Evolutionary conservation across 2,113 vertebrate genomes (phyloP).

Genomic region (Lethenteron reissneri): DNA sequence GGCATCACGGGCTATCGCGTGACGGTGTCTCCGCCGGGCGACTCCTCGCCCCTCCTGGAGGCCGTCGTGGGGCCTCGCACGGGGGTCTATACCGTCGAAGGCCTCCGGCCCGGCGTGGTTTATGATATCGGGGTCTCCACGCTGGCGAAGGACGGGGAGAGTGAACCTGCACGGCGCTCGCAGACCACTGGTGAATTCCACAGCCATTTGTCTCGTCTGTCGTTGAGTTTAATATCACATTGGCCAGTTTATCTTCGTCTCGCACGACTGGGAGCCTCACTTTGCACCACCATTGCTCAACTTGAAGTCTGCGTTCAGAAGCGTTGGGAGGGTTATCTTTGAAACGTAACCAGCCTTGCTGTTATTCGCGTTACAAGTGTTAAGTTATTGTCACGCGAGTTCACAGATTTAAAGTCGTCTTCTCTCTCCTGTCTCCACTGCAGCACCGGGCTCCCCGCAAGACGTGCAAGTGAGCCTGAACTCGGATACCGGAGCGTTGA

Average conservation of each 20-base stretch:
- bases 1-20: slow-evolving; percentile 77
- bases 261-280: no score
- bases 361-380: no score
- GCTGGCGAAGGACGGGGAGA: slow-evolving; percentile 72
- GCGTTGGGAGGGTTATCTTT: no score
- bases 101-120: slow-evolving; percentile 85
- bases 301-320: no score
- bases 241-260: no score
- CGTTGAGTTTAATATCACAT: no score
- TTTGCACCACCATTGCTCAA: no score
- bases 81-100: slow-evolving; percentile 67
- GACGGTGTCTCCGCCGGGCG: slow-evolving; percentile 70
- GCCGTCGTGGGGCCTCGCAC: slow-evolving; percentile 56
- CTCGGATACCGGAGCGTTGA: background rate
- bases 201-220: no score
- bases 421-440: background rate
- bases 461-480: background rate
- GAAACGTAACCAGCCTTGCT: no score
- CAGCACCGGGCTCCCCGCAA: background rate
- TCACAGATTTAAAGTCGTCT: background rate
- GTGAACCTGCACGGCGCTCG: slow-evolving; percentile 58
- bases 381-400: background rate
- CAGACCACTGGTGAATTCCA: slow-evolving; percentile 72
- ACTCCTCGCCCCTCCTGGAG: slow-evolving; percentile 77
- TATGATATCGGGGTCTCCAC: slow-evolving; percentile 89